phyloP scores from a whole-genome alignment of 2,888 invertebrate species.

The Tenthredo amoena region DNA sequence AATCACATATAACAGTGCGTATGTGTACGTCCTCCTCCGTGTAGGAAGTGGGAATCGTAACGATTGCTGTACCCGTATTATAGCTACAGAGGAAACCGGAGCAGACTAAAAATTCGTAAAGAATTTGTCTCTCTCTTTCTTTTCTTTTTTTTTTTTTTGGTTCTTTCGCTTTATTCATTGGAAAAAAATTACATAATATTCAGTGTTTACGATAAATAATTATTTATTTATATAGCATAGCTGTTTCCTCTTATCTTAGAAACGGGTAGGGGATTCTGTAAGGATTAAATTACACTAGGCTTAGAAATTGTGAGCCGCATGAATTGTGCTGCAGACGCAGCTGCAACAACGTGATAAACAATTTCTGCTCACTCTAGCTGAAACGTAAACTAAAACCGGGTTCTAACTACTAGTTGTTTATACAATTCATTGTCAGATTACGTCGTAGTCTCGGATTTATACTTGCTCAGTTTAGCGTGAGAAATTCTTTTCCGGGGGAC shows the following conservation, averaged over 20 bases:
- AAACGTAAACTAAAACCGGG: not conserved
- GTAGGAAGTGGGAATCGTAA: not conserved
- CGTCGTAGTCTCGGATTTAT: not conserved
- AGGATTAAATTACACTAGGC: not conserved
- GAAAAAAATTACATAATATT: too few relatives aligned
- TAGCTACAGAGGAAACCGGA: too few relatives aligned
- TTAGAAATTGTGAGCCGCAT: not conserved
- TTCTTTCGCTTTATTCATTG: too few relatives aligned
- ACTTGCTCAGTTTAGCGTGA: not conserved
- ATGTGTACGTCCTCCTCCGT: not conserved
- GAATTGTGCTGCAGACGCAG: not conserved
- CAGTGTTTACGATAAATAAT: too few relatives aligned
- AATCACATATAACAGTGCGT: not conserved
- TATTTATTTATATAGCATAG: not conserved
- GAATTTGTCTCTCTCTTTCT: too few relatives aligned
- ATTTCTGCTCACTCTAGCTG: constrained; percentile 6
- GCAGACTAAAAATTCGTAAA: too few relatives aligned
- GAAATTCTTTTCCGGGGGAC: not conserved
- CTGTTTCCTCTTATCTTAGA: not conserved
- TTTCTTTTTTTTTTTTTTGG: too few relatives aligned
- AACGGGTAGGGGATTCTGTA: not conserved
- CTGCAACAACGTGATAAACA: constrained; percentile 25
- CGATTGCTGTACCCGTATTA: not conserved
- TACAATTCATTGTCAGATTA: not conserved
- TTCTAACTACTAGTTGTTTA: not conserved